A percentile compares a stretch with the other conserved stretches of the same genome.
Evolutionary conservation across 1,140 invertebrate species (phyloP).

Genomic region (Gyrodactylus salaris): DNA sequence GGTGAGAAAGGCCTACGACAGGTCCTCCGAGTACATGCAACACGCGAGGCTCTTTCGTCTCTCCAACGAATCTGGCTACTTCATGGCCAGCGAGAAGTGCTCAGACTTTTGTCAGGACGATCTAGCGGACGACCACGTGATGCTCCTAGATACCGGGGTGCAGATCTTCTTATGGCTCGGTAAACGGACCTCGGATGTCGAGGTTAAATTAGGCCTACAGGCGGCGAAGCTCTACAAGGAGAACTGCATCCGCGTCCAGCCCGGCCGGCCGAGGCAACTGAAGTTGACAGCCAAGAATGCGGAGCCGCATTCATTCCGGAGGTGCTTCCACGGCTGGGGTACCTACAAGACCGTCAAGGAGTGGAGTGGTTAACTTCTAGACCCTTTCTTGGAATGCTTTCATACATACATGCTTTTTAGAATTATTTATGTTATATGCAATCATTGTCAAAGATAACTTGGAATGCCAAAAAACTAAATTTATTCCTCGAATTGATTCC

Average conservation of each 20-base stretch:
- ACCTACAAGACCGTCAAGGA: slow-evolving; percentile 19
- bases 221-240: slow-evolving; percentile 93
- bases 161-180: slow-evolving; percentile 94
- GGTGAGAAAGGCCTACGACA: slow-evolving; percentile 60
- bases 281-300: slow-evolving; percentile 84
- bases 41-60: slow-evolving; percentile 75
- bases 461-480: too few species aligned
- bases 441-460: background rate
- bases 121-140: slow-evolving; percentile 91
- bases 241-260: slow-evolving; percentile 71
- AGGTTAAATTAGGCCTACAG: slow-evolving; percentile 89
- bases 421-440: background rate
- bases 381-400: background rate
- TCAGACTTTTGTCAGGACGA: slow-evolving; percentile 99
- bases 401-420: background rate
- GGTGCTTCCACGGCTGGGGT: slow-evolving; percentile 92
- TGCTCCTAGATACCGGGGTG: slow-evolving; percentile 91
- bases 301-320: slow-evolving; percentile 63
- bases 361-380: slow-evolving; percentile 7
- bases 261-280: slow-evolving; percentile 53
- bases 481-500: too few species aligned
- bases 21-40: slow-evolving; percentile 56
- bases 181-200: slow-evolving; percentile 70
- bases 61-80: slow-evolving; percentile 96
- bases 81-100: slow-evolving; percentile 92